Evolutionary conservation across 2,888 invertebrate species (phyloP), one percentile per base, ranked within the genome.

Genomic region (Chydorus sphaericus): DNA sequence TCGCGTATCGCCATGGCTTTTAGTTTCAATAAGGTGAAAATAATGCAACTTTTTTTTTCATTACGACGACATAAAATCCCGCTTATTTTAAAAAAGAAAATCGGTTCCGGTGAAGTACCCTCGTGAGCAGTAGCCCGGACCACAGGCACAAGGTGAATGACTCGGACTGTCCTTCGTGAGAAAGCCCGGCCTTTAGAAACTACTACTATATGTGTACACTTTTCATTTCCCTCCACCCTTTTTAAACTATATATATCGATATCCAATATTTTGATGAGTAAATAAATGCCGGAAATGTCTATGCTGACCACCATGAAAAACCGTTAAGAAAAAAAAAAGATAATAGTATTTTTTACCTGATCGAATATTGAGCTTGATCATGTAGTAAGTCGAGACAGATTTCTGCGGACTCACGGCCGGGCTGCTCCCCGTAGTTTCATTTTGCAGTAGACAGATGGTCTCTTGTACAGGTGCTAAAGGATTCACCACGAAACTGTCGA

Each of bases 361-460:
- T 69, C 90, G 75, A 64, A 92, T 79, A 73, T 85, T 84, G 65
- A 92, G 74, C 72, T 92, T 92, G 66, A 89, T 88, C 89, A 92
- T 90, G 76, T 92, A 92, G 71, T 92, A 92, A 75, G 89, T 86
- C 70, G 89, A 91, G 65, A 87, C 87, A 23, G 89, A 83, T 58
- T 85, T 76, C 70, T 80, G 77, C 2, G 91, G 85, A 54, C 81
- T 78, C 10, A 87, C 87, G 63, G 84, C 82, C 0, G 91, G 91
- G 69, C 91, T 90, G 66, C 84, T 85, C 53, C 91, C 89, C 62
- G 86, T 82, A 0, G 92, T 91, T 69, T 91, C 91, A 71, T 92
- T 92, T 71, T 91, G 91, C 64, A 92, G 75, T 67, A 90, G 81
- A 68, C 91, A 91, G 59, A 88, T 30, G 36, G 91, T 91, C 70